phyloP scores from a whole-genome alignment of 2,888 invertebrate genomes.

The Melanostoma mellinum region DNA sequence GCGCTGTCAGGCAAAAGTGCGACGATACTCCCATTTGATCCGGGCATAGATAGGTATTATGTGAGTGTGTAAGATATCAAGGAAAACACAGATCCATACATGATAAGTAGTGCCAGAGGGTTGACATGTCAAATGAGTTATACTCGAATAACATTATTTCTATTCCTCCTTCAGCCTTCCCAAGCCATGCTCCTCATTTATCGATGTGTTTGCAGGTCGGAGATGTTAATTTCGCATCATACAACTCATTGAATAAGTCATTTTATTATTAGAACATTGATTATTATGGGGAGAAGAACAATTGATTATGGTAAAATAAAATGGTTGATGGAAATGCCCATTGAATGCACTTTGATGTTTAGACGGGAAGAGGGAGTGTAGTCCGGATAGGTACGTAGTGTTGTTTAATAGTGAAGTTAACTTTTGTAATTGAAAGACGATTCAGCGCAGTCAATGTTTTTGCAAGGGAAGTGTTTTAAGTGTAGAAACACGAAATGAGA shows the following conservation, averaged over 20 bases:
- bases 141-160: slow-evolving; percentile 6
- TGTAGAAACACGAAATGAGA: too few species aligned
- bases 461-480: too few species aligned
- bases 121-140: slow-evolving; percentile 9
- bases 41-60: not conserved
- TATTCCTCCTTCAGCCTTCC: not conserved
- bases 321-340: too few species aligned
- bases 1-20: slow-evolving; percentile 17
- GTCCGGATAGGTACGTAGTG: too few species aligned
- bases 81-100: slow-evolving; percentile 28
- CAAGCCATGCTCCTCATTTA: not conserved
- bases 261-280: slow-evolving; percentile 43
- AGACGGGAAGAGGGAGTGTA: too few species aligned
- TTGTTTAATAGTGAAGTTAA: too few species aligned
- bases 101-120: slow-evolving; percentile 25
- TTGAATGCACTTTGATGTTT: too few species aligned
- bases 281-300: slow-evolving; percentile 8
- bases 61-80: slow-evolving; percentile 30
- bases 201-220: slow-evolving; percentile 13
- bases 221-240: slow-evolving; percentile 56
- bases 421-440: too few species aligned
- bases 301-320: too few species aligned
- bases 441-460: too few species aligned
- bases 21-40: slow-evolving; percentile 23
- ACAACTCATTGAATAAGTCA: slow-evolving; percentile 56